phyloP scores from a whole-genome alignment of 2,113 vertebrate genomes.

The Python bivittatus region DNA sequence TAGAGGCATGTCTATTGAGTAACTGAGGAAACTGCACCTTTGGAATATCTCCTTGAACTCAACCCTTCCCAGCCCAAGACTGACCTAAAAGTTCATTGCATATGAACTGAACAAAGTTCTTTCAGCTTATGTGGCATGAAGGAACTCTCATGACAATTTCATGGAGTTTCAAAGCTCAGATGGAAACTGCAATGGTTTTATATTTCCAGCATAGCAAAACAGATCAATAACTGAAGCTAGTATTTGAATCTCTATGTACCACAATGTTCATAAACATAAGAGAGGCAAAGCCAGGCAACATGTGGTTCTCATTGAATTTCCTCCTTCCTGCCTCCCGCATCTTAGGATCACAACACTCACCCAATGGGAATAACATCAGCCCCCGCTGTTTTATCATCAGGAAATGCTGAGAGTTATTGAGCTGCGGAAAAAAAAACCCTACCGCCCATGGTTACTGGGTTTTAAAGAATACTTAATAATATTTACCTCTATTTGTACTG shows the following conservation, averaged over 20 bases:
- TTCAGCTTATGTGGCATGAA: not conserved
- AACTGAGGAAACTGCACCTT: not conserved
- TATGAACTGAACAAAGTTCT: not conserved
- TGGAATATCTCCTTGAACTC: not conserved
- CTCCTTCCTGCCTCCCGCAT: constrained; percentile 33
- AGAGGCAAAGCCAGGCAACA: constrained; percentile 12
- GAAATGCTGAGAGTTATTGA: constrained; percentile 32
- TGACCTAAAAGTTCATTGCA: not conserved
- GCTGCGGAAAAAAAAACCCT: not conserved
- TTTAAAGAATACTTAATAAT: constrained; percentile 15
- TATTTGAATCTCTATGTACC: not conserved
- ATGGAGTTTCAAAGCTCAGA: not conserved
- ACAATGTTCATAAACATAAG: not conserved
- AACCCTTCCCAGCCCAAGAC: not conserved
- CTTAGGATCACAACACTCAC: constrained; percentile 16
- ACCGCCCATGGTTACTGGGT: constrained; percentile 13
- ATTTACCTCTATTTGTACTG: constrained; percentile 9
- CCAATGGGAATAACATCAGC: constrained; percentile 33
- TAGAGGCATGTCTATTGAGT: not conserved
- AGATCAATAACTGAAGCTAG: not conserved
- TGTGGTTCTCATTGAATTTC: constrained; percentile 30
- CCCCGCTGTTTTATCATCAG: constrained; percentile 37
- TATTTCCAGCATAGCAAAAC: not conserved
- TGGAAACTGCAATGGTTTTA: not conserved
- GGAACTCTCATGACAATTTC: not conserved